Evolutionary conservation across 2,113 vertebrate genomes (phyloP), one percentile per base, ranked within the genome.

Genomic region (Podocnemis expansa): DNA sequence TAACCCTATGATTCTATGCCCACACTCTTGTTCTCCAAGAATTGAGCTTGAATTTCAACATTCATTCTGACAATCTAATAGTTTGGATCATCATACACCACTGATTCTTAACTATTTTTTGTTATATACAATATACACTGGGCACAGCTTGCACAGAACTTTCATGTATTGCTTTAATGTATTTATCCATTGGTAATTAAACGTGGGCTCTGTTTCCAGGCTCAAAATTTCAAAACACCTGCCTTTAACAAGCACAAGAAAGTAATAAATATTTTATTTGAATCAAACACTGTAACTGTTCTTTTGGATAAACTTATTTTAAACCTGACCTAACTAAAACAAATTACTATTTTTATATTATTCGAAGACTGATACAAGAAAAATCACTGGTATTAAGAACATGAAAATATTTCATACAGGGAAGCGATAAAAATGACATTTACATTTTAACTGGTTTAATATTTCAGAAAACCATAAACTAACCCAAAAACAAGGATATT

Each of bases 331-430:
- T 55, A 75, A 41, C 29, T 60, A 58, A 34, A 92, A 60, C 24
- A 88, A 34, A 60, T 88, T 90, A 70, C 47, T 1, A 70, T 78
- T 63, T 75, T 63, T 25, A 5, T 82, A 56, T 9, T 16, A 80
- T 79, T 52, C 51, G 49, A 84, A 16, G 1, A 0, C 38, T 31
- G 78, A 29, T 5, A 13, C 75, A 9, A 0, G 10, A 19, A 4
- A 38, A 55, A 78, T 16, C 1, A 2, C 21, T 45, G 7, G 27
- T 4, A 60, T 70, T 79, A 11, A 70, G 22, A 90, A 82, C 2
- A 22, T 45, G 25, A 76, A 76, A 45, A 14, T 45, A 76, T 76
- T 76, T 76, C 29, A 13, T 45, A 45, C 25, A 27, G 12, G 73
- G 13, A 76, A 76, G 41, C 43, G 13, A 14, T 76, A 76, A 25